Percentiles rank a stretch among this genome's conserved stretches.
These are phyloP conservation scores for Crypturellus undulatus DNA, from an alignment of 2,113 vertebrate species.

Conservation along the genomic window DNA sequence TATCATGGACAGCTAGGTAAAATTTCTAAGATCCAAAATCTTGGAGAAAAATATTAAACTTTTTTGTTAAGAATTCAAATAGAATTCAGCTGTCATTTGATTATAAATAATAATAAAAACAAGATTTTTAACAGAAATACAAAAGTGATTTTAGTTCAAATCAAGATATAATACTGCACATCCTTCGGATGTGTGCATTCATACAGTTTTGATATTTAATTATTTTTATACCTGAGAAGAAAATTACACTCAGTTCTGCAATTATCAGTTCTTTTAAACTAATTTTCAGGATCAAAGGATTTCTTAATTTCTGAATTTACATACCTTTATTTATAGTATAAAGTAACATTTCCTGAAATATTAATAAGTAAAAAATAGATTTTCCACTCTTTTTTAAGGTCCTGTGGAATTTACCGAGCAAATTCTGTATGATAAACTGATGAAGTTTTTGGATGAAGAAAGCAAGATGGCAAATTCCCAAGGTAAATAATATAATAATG, in stretches of 20 bases:
- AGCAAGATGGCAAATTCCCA: conserved; percentile 73
- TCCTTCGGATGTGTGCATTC: neutral
- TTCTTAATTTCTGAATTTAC: neutral
- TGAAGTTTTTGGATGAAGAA: conserved; percentile 80
- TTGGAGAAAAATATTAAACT: neutral
- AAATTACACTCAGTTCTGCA: neutral
- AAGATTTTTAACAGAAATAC: neutral
- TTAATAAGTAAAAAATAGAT: neutral
- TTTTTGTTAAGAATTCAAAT: neutral
- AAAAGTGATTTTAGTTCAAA: neutral
- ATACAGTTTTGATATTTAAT: neutral
- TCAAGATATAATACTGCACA: neutral
- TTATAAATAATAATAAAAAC: neutral
- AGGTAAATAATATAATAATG: conserved; percentile 74
- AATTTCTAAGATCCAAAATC: neutral
- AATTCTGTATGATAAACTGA: conserved; percentile 76
- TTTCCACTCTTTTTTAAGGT: conserved; percentile 68
- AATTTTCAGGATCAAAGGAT: neutral
- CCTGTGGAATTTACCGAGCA: conserved; percentile 72
- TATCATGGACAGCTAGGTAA: neutral
- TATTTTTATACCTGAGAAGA: neutral
- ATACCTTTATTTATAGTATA: neutral
- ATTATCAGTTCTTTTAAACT: neutral
- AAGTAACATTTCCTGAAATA: neutral
- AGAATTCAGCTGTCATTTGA: neutral